Evolutionary conservation across 2,888 invertebrate species (phyloP).

Genomic region (Drosophila kanekoi): DNA sequence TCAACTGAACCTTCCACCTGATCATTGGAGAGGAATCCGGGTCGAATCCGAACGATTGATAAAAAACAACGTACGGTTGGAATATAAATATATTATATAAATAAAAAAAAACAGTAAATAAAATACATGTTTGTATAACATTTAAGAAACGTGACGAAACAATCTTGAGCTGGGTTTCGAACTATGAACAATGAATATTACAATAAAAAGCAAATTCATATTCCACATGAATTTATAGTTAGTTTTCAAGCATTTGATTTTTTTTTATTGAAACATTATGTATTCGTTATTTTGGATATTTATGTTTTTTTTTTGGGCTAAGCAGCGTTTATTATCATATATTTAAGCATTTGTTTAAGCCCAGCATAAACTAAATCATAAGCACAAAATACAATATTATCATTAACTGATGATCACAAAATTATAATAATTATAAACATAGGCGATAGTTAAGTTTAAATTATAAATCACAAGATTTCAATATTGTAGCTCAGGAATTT

Average conservation of each 20-base stretch:
- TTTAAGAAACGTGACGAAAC: no score
- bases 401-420: conserved; percentile 44
- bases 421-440: conserved; percentile 33
- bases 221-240: conserved; percentile 13
- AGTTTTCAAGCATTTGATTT: conserved; percentile 56
- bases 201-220: neutral
- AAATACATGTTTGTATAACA: no score
- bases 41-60: no score
- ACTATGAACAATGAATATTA: no score
- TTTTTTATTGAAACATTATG: conserved; percentile 59
- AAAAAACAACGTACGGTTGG: no score
- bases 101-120: no score
- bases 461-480: conserved; percentile 45
- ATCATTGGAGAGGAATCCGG: no score
- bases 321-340: conserved; percentile 45
- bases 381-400: conserved; percentile 26
- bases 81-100: no score
- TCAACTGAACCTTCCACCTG: no score
- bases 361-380: conserved; percentile 26
- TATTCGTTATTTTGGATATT: neutral
- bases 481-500: conserved; percentile 48
- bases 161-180: no score
- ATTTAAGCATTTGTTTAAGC: conserved; percentile 17
- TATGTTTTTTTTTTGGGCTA: conserved; percentile 25
- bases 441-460: conserved; percentile 28